Evolutionary conservation across 1,140 invertebrate genomes (phyloP), one percentile per base, ranked within the genome.

Genomic region (Homarus americanus): DNA sequence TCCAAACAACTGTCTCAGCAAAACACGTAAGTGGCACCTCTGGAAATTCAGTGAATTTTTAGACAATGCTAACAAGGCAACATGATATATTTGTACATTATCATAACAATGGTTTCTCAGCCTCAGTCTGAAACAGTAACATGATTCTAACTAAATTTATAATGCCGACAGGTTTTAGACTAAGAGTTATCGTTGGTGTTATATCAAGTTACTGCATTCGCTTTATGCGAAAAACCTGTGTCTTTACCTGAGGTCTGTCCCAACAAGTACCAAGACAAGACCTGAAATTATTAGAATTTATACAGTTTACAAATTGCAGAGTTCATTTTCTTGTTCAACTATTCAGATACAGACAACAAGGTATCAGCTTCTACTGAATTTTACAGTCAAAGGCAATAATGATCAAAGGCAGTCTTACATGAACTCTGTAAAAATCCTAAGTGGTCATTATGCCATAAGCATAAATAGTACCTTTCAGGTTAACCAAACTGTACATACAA

Each of bases 401-500:
- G 63, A 82, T 82, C 53, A 82, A 82, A 82, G 79, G 79, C 79
- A 82, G 49, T 82, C 79, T 58, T 53, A 34, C n/a, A 80, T 38
- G 34, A 82, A 82, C 53, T 28, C 49, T 63, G 53, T 82, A 82
- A 9, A 82, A 63, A 82, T 63, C 28, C 1, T 82, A 63, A 82
- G 38, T 63, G 63, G 79, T 82, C 28, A 82, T 58, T 82, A 58
- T 82, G 79, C 44, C 49, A 82, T 24, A 63, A 17, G 32, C 36
- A 82, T 82, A 82, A 82, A 86, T 66, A 80, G 58, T 91, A 91
- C 89, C 89, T 91, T 91, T 85, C 38, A 86, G 89, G 82, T 85
- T 91, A 91, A 91, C 89, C 82, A 91, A 85, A 85, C 88, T 90
- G 85, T 87, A 88, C 76, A 88, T 76, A 90, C 69, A 75, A 78